Percentiles rank a stretch among this genome's conserved stretches.
Conservation (phyloP, 2,888 invertebrate species). For the Drosophila putrida region DNA sequence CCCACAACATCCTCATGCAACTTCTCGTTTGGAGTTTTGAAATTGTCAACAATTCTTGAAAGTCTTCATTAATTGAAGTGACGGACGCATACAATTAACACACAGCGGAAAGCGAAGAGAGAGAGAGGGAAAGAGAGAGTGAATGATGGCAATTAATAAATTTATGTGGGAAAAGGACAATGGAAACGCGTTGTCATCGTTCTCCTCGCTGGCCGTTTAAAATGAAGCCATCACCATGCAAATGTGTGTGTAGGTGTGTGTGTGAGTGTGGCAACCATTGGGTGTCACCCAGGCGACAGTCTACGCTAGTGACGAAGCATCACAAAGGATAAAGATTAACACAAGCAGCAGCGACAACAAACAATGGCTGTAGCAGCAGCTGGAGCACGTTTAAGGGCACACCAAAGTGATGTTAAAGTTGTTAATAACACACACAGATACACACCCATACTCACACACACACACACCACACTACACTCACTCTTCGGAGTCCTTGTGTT, state of each 20-base stretch:
- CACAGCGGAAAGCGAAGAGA: not conserved
- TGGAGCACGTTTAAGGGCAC: conserved; percentile 59
- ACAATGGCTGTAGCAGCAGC: conserved; percentile 25
- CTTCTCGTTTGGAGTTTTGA: not conserved
- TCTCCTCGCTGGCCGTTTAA: conserved; percentile 31
- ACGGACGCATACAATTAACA: conserved; percentile 32
- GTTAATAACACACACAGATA: conserved; percentile 63
- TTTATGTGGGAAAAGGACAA: conserved; percentile 39
- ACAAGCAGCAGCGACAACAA: conserved; percentile 9
- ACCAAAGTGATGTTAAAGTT: conserved; percentile 77
- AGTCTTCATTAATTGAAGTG: conserved; percentile 49
- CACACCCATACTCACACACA: conserved; percentile 12
- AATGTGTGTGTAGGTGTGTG: conserved; percentile 22
- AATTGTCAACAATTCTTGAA: conserved; percentile 19
- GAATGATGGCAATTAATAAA: conserved; percentile 53
- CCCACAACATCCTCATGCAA: not conserved
- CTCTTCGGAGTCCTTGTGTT: conserved; percentile 16
- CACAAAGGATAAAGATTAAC: conserved; percentile 16
- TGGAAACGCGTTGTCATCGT: conserved; percentile 36
- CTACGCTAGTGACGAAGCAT: conserved; percentile 34
- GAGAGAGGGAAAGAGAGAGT: not conserved
- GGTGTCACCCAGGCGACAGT: conserved; percentile 26
- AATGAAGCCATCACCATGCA: conserved; percentile 45
- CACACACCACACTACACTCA: conserved; percentile 9
- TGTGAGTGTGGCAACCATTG: conserved; percentile 13